phyloP scores from a whole-genome alignment of 2,113 vertebrate genomes.

The Plotosus lineatus region DNA sequence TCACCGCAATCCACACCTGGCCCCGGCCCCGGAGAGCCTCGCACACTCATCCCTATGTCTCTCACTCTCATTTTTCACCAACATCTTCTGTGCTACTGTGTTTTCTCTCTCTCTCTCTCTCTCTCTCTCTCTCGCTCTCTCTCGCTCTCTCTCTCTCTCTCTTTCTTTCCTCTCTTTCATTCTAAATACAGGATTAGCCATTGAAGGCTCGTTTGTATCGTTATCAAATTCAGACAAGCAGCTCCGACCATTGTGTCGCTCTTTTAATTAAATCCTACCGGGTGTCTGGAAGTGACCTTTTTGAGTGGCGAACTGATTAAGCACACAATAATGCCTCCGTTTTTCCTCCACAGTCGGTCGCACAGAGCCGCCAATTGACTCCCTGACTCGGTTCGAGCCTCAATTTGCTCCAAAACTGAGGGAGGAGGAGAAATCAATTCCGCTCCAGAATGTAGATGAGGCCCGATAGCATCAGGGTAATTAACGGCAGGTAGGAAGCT shows the following conservation, averaged over 20 bases:
- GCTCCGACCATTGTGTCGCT: conserved; percentile 77
- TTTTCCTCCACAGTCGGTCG: conserved; percentile 73
- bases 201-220: conserved; percentile 71
- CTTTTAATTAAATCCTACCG: conserved; percentile 82
- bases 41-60: neutral
- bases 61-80: neutral
- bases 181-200: conserved; percentile 81
- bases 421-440: conserved; percentile 74
- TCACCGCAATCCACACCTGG: conserved; percentile 47
- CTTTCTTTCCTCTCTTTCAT: neutral
- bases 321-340: conserved; percentile 77
- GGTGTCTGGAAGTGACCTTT: conserved; percentile 75
- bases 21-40: conserved; percentile 40
- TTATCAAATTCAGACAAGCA: conserved; percentile 77
- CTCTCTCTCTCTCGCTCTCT: neutral
- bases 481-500: conserved; percentile 82
- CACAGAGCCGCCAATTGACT: conserved; percentile 78
- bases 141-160: neutral
- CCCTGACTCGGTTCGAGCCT: conserved; percentile 72
- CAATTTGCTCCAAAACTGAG: conserved; percentile 59
- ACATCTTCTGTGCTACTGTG: too few species aligned
- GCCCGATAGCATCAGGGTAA: conserved; percentile 83
- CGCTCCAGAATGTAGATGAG: conserved; percentile 80
- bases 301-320: conserved; percentile 80
- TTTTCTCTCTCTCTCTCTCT: neutral